phyloP scores from a whole-genome alignment of 1,140 invertebrate genomes.

The Trichonephila clavipes region DNA sequence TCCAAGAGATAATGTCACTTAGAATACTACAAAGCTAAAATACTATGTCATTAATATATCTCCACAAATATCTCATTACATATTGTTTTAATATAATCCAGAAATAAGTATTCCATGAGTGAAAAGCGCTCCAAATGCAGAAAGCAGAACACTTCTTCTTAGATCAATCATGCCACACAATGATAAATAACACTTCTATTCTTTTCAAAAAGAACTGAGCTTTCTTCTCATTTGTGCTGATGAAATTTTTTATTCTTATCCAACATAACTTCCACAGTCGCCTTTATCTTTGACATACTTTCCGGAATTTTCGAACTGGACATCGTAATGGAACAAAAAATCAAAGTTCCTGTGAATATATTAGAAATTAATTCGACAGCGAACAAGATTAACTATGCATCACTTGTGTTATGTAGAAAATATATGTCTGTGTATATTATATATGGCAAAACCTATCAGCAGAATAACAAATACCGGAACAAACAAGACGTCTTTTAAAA shows the following conservation, averaged over 20 bases:
- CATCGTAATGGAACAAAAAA: background rate
- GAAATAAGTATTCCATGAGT: background rate
- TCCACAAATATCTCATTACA: no score
- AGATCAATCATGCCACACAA: background rate
- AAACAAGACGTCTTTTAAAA: background rate
- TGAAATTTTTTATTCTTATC: background rate
- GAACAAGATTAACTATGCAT: background rate
- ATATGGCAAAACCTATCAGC: background rate
- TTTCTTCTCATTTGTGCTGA: background rate
- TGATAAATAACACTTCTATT: background rate
- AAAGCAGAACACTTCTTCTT: background rate
- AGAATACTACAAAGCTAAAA: background rate
- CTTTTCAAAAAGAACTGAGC: background rate
- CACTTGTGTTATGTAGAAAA: background rate
- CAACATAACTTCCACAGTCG: background rate
- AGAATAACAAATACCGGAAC: background rate
- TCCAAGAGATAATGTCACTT: background rate
- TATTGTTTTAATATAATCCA: no score
- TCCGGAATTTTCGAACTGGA: background rate
- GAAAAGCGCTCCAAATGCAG: background rate
- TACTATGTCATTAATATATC: no score
- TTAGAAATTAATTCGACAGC: background rate
- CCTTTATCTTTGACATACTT: background rate
- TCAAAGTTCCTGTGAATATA: background rate
- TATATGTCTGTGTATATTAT: background rate